Base-by-base conservation (phyloP, 2,888 invertebrate genomes). In the Holacanthella duospinosa region DNA sequence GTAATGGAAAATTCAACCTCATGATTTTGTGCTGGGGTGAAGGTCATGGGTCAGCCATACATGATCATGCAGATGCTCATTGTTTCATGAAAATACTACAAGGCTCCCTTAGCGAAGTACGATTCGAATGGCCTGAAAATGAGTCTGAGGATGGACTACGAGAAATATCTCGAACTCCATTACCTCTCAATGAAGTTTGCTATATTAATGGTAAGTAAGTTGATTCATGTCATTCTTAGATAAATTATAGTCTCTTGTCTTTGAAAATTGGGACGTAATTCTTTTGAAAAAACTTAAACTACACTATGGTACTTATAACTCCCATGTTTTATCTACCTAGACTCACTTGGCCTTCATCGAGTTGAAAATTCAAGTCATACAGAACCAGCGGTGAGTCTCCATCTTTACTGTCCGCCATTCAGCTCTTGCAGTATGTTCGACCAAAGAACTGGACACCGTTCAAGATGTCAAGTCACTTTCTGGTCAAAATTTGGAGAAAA, bases 1-100 rank as follows among this genome's bases (percentile, higher is more conserved):
- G 97, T 2, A 97, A 99, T 76, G 96, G 93, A 0, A 93, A 91
- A 76, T 99, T 94, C 79, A 99, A 99, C 79, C 80, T 99, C 70
- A 93, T 99, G 87, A 83, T 94, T 29, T 79, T 99, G n/a, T 97
- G 97, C 78, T 99, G 99, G 97, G 92, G 93, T 25, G 92, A 94
- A 76, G 92, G 91, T 0, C 93, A 94, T 70, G 90, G 89, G 0
- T 93, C 95, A 0, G 87, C 90, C 12, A 94, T 99, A 71, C 99
- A 99, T 77, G 95, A 96, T 78, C 99, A 99, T 76, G 86, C 94
- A 0, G 84, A 95, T 75, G 87, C 96, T 0, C 95, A 99, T 76
- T 99, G 99, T 77, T 94, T 99, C 77, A 94, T 99, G 89, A 99
- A 96, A 79, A 83, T 92, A 67, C 81, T 96, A 0, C 85, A 88